Conservation (phyloP, 1,140 invertebrate species). For the Akabosia matsudoensis region DNA sequence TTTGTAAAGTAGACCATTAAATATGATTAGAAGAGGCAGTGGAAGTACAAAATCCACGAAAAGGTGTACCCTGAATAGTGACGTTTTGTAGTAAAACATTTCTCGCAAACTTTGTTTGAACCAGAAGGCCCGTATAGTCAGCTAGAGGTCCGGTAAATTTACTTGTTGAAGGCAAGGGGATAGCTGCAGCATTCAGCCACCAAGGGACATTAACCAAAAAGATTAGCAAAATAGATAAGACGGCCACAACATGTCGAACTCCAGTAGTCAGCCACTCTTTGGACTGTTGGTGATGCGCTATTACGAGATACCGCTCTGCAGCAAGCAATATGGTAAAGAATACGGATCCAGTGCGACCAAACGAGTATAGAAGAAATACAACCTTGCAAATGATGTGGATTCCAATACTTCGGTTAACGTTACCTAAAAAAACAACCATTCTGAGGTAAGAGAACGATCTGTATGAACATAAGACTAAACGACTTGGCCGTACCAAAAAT, state of each 20-base stretch:
- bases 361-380: not conserved
- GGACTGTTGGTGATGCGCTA: not conserved
- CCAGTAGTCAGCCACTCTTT: not conserved
- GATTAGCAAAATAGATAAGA: not conserved
- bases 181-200: not conserved
- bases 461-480: too few relatives aligned
- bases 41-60: not conserved
- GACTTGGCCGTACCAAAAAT: too few relatives aligned
- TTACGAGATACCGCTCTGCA: not conserved
- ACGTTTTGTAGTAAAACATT: not conserved
- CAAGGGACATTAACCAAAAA: not conserved
- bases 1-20: not conserved
- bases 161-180: not conserved
- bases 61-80: not conserved
- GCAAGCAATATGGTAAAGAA: not conserved
- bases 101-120: not conserved
- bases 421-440: not conserved
- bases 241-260: not conserved
- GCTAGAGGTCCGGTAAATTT: not conserved
- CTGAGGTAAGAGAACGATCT: too few relatives aligned
- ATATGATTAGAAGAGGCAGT: not conserved
- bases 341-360: not conserved
- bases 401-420: not conserved
- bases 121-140: not conserved
- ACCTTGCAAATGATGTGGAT: not conserved